Evolutionary conservation across 2,888 invertebrate species (phyloP).

Genomic region (Drosophila rubida): DNA sequence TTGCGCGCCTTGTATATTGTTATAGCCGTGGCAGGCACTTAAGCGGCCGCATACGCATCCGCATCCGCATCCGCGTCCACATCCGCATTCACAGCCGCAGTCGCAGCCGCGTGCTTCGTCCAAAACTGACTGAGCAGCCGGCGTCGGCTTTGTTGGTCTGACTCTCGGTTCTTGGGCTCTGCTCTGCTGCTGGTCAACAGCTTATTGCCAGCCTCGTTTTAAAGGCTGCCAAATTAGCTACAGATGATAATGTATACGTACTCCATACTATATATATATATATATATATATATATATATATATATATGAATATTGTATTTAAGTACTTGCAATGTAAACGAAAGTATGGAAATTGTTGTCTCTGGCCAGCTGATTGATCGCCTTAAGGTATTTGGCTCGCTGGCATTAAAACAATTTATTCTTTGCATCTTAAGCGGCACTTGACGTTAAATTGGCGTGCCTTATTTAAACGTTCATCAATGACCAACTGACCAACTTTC

Average conservation of each 20-base stretch:
- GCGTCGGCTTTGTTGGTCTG: conserved; percentile 29
- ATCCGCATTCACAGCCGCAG: conserved; percentile 16
- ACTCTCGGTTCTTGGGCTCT: conserved; percentile 2
- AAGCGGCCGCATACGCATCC: conserved; percentile 75
- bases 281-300: too few relatives aligned
- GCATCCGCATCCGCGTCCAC: conserved; percentile 14
- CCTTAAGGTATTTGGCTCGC: conserved; percentile 33
- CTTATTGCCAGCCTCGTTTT: conserved; percentile 36
- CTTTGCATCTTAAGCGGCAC: neutral
- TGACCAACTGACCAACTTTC: neutral
- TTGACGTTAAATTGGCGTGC: neutral
- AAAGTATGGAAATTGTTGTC: conserved; percentile 31
- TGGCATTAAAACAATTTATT: conserved; percentile 4
- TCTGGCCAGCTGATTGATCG: conserved; percentile 42
- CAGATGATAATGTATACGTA: conserved; percentile 38
- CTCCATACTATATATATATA: too few relatives aligned
- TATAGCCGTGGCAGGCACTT: conserved; percentile 78
- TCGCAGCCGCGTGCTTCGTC: conserved; percentile 28
- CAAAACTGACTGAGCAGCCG: conserved; percentile 53
- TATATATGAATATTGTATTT: too few relatives aligned
- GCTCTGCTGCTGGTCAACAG: conserved; percentile 36
- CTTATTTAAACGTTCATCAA: neutral
- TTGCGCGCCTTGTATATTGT: conserved; percentile 63
- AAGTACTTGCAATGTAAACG: conserved; percentile 6
- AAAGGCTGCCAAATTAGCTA: conserved; percentile 68